phyloP scores from a whole-genome alignment of 1,140 invertebrate species.

The Aplysia californica region DNA sequence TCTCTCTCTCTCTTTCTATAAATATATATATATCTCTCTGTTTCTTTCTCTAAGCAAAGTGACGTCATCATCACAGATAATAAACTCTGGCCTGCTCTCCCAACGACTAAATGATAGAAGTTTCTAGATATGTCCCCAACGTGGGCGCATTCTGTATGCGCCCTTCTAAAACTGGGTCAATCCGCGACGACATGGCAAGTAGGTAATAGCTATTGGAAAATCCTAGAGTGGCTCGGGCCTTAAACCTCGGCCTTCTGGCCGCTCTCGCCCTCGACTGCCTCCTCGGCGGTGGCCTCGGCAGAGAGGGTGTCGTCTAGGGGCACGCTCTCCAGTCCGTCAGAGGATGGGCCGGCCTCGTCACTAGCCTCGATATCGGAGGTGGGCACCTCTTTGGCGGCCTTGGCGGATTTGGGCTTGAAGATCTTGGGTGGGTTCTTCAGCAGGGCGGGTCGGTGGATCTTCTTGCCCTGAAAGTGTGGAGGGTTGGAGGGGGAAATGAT shows the following conservation, averaged over 20 bases:
- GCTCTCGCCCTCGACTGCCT: constrained; percentile 1
- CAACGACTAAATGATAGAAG: too few relatives aligned
- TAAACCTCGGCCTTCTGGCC: constrained; percentile 6
- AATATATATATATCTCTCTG: too few relatives aligned
- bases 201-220: too few relatives aligned
- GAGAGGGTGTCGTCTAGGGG: constrained; percentile 24
- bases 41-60: too few relatives aligned
- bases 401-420: constrained; percentile 30
- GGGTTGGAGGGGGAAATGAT: not conserved
- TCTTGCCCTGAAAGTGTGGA: constrained; percentile 9
- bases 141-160: too few relatives aligned
- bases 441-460: constrained; percentile 34
- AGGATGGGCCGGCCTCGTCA: constrained; percentile 28
- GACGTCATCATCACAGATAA: too few relatives aligned
- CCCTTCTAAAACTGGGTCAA: too few relatives aligned
- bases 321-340: constrained; percentile 23
- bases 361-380: constrained; percentile 4
- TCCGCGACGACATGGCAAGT: too few relatives aligned
- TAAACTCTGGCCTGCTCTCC: too few relatives aligned
- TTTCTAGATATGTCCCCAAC: too few relatives aligned
- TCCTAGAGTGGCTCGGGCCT: too few relatives aligned
- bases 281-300: constrained; percentile 15
- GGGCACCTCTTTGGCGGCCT: constrained; percentile 23
- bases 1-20: too few relatives aligned
- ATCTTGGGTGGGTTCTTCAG: constrained; percentile 37